Evolutionary conservation across 2,888 invertebrate genomes (phyloP).

Genomic region (Diaprepes abbreviatus): DNA sequence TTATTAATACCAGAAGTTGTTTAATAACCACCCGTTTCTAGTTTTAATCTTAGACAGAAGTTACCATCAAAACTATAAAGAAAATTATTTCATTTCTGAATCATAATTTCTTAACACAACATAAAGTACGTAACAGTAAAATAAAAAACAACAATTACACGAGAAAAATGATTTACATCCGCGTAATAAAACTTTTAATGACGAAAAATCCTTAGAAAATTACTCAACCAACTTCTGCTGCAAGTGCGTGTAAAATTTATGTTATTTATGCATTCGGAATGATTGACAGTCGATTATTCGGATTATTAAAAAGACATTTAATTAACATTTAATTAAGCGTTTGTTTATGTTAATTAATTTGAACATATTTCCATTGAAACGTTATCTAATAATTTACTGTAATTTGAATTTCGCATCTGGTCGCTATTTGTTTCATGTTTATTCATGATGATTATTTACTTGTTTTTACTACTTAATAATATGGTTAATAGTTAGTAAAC

Average conservation of each 20-base stretch:
- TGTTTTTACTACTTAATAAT: conserved; percentile 1
- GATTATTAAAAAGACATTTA: conserved; percentile 43
- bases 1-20: no score
- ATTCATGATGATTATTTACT: conserved; percentile 28
- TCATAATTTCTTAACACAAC: no score
- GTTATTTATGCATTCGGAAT: conserved; percentile 27
- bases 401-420: conserved; percentile 34
- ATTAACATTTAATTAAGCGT: conserved; percentile 43
- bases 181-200: conserved; percentile 7
- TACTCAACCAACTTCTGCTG: conserved; percentile 5
- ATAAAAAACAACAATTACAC: not conserved
- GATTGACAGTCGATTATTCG: conserved; percentile 40
- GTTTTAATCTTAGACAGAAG: no score
- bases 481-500: no score
- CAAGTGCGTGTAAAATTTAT: conserved; percentile 24
- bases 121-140: not conserved
- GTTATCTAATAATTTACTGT: conserved; percentile 41
- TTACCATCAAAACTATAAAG: no score
- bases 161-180: not conserved
- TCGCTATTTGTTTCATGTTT: conserved; percentile 32
- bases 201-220: conserved; percentile 11
- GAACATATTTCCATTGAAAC: conserved; percentile 26
- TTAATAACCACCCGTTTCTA: no score
- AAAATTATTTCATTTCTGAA: no score
- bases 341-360: conserved; percentile 47